These are phyloP conservation scores for Protobothrops mucrosquamatus DNA, from an alignment of 2,113 vertebrate species.

Conservation along the genomic window DNA sequence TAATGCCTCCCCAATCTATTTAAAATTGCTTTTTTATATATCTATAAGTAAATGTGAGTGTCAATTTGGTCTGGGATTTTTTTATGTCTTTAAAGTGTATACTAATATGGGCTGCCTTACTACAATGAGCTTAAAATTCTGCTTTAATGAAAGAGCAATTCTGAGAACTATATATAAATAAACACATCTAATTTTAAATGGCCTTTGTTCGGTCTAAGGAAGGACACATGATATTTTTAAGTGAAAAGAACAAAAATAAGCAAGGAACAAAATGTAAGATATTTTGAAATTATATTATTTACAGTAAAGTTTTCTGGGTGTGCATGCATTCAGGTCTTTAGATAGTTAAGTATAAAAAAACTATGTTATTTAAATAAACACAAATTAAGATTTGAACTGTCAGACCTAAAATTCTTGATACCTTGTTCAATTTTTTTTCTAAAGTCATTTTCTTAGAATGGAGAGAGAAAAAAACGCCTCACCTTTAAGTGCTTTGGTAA, in stretches of 20 bases:
- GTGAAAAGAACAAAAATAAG: not conserved
- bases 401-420: not conserved
- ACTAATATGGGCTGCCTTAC: not conserved
- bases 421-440: not conserved
- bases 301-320: not conserved
- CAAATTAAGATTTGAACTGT: not conserved
- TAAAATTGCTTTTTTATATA: not conserved
- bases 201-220: not conserved
- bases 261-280: not conserved
- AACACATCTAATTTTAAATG: slow-evolving; percentile 27
- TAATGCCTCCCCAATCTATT: not conserved
- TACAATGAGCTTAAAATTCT: not conserved
- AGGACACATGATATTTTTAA: slow-evolving; percentile 6
- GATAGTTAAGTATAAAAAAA: not conserved
- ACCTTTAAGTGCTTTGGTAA: not conserved
- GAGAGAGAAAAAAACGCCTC: not conserved
- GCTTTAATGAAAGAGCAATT: not conserved
- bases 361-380: not conserved
- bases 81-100: not conserved
- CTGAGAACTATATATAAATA: not conserved
- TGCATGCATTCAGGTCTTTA: not conserved
- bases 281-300: not conserved
- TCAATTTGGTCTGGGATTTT: not conserved
- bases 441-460: not conserved
- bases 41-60: not conserved